Base-by-base conservation (phyloP, 2,797 vertebrate species). In the Siniperca undulata region DNA sequence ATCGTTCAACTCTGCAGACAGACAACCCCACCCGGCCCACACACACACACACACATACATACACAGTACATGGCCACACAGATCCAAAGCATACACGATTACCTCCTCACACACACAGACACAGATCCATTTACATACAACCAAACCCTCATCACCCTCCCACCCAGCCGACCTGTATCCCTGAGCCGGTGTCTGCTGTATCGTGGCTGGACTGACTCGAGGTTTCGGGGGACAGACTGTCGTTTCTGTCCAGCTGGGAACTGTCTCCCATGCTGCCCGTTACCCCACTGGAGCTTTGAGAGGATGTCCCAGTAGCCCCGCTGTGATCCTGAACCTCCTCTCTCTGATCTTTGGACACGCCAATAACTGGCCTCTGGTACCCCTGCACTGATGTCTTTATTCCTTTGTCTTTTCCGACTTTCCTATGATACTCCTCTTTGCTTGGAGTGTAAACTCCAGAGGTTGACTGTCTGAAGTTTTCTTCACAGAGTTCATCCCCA, bases 221-320 rank as follows among this genome's bases (percentile, higher is more conserved):
- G 50, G 90, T 92, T 72, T 96, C 93, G 0, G 92, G 91, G 14
- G 94, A 95, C 76, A 89, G 71, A 24, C 83, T 89, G 72, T 89
- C 92, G 20, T 90, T 93, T 85, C 90, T 88, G 74, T 94, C 92
- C 76, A 71, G 69, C 34, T 77, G 89, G 17, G 70, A 88, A 50
- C 84, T 81, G 55, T 93, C 91, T 42, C 80, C 87, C 24, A 93
- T 55, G 67, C 93, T 95, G 52, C 92, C 94, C 13, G 93, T 95
- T 40, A 96, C 94, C 61, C 96, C 94, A n/a, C 94, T 95, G 85
- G 94, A 95, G 81, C 93, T 95, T 38, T 95, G 93, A 76, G 95
- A 94, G 56, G 93, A 92, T 0, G 74, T 70, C n/a, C 86, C 90
- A 4, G 53, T 55, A 3, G 73, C 61, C 19, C 79, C 77, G 7